A percentile compares a stretch with the other conserved stretches of the same genome.
Conservation (phyloP, 1,140 invertebrate genomes). For the Triops longicaudatus region DNA sequence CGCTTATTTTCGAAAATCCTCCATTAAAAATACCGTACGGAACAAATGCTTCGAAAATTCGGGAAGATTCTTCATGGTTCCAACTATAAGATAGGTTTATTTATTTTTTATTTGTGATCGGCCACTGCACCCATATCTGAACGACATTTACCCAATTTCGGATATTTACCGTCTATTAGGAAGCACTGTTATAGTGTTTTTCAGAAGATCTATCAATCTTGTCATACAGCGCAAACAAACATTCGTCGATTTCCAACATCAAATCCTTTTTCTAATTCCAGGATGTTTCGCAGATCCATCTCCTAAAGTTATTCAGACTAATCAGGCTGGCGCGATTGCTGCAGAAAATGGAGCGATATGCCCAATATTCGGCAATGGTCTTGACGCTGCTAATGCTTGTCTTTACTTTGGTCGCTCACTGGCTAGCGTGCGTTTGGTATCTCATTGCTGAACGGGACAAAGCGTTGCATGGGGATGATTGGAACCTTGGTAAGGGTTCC, state of each 20-base stretch:
- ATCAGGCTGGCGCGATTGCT: constrained; percentile 83
- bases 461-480: constrained; percentile 54
- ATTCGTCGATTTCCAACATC: background rate
- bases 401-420: constrained; percentile 94
- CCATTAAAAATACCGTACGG: no score
- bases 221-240: no score
- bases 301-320: constrained; percentile 89
- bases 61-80: no score
- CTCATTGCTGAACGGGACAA: constrained; percentile 89
- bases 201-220: no score
- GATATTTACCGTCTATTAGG: no score
- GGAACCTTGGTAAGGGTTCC: constrained; percentile 62
- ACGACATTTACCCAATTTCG: no score
- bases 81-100: no score
- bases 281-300: constrained; percentile 69
- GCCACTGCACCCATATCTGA: no score
- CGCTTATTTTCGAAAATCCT: no score
- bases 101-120: no score
- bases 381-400: constrained; percentile 89
- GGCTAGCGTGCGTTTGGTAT: constrained; percentile 99
- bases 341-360: constrained; percentile 94
- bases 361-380: constrained; percentile 95
- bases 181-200: no score
- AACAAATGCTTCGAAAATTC: no score
- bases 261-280: constrained; percentile 34